Evolutionary conservation across 2,113 vertebrate species (phyloP).

Genomic region (Alouatta palliata): DNA sequence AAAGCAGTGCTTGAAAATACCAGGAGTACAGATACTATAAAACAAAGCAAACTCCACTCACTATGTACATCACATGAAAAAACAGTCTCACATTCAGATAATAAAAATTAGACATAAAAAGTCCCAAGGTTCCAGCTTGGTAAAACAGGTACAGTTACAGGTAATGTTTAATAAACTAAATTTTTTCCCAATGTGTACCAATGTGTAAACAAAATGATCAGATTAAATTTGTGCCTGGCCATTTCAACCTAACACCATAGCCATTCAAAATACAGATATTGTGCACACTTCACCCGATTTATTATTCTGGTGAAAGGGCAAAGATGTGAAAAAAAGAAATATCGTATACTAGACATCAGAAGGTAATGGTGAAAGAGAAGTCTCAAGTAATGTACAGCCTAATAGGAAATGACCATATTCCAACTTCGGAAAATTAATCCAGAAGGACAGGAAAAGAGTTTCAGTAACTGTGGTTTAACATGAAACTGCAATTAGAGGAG

Average conservation of each 20-base stretch:
- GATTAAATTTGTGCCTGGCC: conserved; percentile 83
- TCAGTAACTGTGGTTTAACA: conserved; percentile 80
- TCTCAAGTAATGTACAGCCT: conserved; percentile 78
- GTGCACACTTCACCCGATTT: conserved; percentile 79
- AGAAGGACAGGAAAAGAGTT: conserved; percentile 76
- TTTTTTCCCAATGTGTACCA: conserved; percentile 74
- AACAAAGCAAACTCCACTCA: conserved; percentile 89
- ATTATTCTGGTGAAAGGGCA: conserved; percentile 56
- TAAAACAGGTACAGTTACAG: conserved; percentile 84
- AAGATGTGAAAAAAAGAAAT: conserved; percentile 70
- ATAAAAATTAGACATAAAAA: conserved; percentile 87
- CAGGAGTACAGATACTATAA: conserved; percentile 87
- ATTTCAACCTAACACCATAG: conserved; percentile 77
- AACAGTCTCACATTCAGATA: conserved; percentile 86
- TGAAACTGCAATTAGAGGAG: conserved; percentile 70
- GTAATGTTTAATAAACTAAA: conserved; percentile 84
- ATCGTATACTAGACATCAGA: conserved; percentile 70
- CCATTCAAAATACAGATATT: conserved; percentile 79
- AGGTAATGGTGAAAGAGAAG: conserved; percentile 72
- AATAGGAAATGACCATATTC: conserved; percentile 75
- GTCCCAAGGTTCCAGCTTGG: conserved; percentile 85
- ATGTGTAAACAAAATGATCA: conserved; percentile 84
- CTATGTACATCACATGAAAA: conserved; percentile 85
- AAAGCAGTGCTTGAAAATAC: conserved; percentile 89
- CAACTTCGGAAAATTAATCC: conserved; percentile 82